Base-by-base conservation (phyloP, 53 echinoderm and acorn worm species). In the Stichopus horrens region DNA sequence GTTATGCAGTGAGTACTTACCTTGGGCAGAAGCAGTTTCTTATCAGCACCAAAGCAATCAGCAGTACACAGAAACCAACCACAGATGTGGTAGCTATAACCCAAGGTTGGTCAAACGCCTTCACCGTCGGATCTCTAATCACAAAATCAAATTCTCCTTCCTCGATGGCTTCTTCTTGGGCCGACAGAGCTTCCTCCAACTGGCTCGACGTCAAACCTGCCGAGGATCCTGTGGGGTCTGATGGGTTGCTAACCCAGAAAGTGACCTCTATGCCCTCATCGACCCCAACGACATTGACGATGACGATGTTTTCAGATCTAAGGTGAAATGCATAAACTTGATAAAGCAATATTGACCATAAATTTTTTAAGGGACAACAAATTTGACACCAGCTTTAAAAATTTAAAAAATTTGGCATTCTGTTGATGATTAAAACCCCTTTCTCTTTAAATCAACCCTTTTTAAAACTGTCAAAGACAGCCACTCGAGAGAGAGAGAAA, bases 211-310 rank as follows among this genome's bases (percentile, higher is more conserved):
- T 89, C 86, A 96, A 57, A 18, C 67, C 96, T 7, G 96, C 94
- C 7, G 68, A 55, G 18, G 68, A 67, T 54, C 90, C 78, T 21
- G 76, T 93, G 4, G 89, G 88, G 80, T 96, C 94, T 56, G 67
- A 88, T 23, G 94, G 96, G 93, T 96, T 90, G 74, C 81, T 90
- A 74, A 96, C 89, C 96, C 96, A 96, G 85, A 96, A 93, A 74
- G 93, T 94, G 7, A 96, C 93, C 52, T 93, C 91, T 4, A 96
- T 52, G n/a, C 93, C 94, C 7, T 88, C 90, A 4, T 54, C 63
- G 9, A 77, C 79, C 20, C 87, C 75, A 5, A 90, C 75, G 58
- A 93, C 57, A n/a, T 90, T 90, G 57, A 90, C 88, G 59, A 91
- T 91, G 37, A 73, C 71, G 16, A 96, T 71, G 56, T 96, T 77